These are phyloP conservation scores for Orthosia incerta DNA, from an alignment of 2,888 invertebrate genomes.

Conservation along the genomic window DNA sequence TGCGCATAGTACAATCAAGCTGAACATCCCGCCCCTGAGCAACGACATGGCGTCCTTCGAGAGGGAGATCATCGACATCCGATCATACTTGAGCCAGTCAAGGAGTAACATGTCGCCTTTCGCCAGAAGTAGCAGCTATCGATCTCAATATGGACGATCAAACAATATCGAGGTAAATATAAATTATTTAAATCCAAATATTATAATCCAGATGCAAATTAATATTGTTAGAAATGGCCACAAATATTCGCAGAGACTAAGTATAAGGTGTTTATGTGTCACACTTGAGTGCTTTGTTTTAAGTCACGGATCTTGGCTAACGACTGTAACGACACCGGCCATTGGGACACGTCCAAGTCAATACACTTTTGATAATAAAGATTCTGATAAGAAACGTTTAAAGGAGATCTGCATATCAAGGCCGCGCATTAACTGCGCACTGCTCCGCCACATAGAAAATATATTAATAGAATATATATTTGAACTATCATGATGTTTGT, in stretches of 20 bases:
- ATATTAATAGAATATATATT: constrained; percentile 61
- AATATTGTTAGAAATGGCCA: constrained; percentile 17
- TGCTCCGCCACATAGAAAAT: constrained; percentile 35
- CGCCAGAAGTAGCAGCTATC: constrained; percentile 93
- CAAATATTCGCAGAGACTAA: constrained; percentile 33
- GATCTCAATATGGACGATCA: constrained; percentile 93
- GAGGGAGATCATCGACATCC: constrained; percentile 93
- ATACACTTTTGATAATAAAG: constrained; percentile 43
- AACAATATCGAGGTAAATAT: constrained; percentile 88
- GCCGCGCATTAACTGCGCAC: constrained; percentile 21
- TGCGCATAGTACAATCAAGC: constrained; percentile 80
- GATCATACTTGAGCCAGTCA: constrained; percentile 94
- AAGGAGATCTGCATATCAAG: constrained; percentile 42
- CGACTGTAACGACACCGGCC: constrained; percentile 22
- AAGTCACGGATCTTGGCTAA: constrained; percentile 47
- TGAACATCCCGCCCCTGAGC: constrained; percentile 85
- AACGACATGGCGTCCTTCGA: constrained; percentile 90
- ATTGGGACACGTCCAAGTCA: constrained; percentile 52
- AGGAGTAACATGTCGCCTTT: constrained; percentile 94
- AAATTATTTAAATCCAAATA: neutral
- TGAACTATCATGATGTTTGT: constrained; percentile 56
- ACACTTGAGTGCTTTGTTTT: constrained; percentile 52
- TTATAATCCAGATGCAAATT: neutral
- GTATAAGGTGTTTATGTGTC: constrained; percentile 38
- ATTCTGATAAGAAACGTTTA: constrained; percentile 53